phyloP scores from a whole-genome alignment of 2,113 vertebrate species.

The Dromiciops gliroides region DNA sequence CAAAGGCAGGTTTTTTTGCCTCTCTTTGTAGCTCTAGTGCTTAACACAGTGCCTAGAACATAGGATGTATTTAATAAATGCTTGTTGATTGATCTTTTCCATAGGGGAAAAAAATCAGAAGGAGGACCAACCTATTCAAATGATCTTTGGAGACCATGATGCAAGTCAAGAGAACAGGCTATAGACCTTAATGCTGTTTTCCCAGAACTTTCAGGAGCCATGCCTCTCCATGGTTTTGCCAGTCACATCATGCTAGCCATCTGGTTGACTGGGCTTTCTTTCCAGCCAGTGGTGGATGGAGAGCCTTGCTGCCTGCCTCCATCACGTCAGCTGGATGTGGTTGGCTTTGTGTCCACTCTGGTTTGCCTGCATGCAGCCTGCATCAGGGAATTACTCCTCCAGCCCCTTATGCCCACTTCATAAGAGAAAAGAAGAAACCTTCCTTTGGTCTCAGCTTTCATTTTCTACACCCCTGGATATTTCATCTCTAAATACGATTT shows the following conservation, averaged over 20 bases:
- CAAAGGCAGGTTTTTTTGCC: background rate
- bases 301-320: background rate
- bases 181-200: no score
- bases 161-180: background rate
- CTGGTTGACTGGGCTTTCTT: background rate
- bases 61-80: background rate
- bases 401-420: background rate
- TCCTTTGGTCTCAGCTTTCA: constrained; percentile 1
- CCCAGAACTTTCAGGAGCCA: no score
- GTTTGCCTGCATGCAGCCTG: background rate
- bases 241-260: background rate
- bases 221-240: background rate
- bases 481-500: constrained; percentile 5
- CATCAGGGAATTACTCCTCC: background rate
- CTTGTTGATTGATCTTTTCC: background rate
- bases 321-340: background rate
- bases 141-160: background rate
- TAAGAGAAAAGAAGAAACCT: constrained; percentile 9
- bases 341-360: background rate
- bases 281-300: background rate
- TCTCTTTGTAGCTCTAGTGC: background rate
- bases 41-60: background rate
- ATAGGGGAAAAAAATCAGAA: background rate
- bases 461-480: background rate
- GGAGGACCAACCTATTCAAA: background rate